Conservation (phyloP, 2,888 invertebrate species). For the Leucophenga maculata region DNA sequence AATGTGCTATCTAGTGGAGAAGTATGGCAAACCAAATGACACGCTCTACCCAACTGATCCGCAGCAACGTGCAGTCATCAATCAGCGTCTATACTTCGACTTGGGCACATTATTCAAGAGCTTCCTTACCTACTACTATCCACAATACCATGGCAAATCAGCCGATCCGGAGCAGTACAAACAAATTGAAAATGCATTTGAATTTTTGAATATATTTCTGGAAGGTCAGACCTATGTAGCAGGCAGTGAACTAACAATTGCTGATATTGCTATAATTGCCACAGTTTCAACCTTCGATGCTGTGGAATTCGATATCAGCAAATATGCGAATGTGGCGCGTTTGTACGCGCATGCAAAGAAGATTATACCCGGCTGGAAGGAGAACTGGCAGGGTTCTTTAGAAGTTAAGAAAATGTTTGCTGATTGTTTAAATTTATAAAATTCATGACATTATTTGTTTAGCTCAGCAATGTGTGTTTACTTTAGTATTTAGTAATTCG, state of each 20-base stretch:
- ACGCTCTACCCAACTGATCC: conserved; percentile 83
- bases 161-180: conserved; percentile 78
- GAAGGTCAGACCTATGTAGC: conserved; percentile 81
- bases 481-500: too few relatives aligned
- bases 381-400: conserved; percentile 74
- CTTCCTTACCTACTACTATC: conserved; percentile 80
- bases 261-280: conserved; percentile 82
- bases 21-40: conserved; percentile 84
- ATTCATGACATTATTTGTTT: too few relatives aligned
- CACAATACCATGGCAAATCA: conserved; percentile 75
- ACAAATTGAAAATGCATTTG: conserved; percentile 79
- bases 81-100: conserved; percentile 86
- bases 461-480: too few relatives aligned
- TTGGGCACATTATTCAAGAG: conserved; percentile 80
- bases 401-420: conserved; percentile 69
- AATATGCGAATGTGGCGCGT: conserved; percentile 79
- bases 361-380: conserved; percentile 76
- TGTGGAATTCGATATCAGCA: conserved; percentile 77
- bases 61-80: conserved; percentile 81
- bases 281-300: conserved; percentile 81
- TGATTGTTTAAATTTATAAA: neutral
- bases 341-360: conserved; percentile 76
- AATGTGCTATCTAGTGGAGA: conserved; percentile 82
- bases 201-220: conserved; percentile 80
- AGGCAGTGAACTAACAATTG: conserved; percentile 81